These are phyloP conservation scores for Typhlichthys subterraneus DNA, from an alignment of 2,797 vertebrate species.

Conservation along the genomic window DNA sequence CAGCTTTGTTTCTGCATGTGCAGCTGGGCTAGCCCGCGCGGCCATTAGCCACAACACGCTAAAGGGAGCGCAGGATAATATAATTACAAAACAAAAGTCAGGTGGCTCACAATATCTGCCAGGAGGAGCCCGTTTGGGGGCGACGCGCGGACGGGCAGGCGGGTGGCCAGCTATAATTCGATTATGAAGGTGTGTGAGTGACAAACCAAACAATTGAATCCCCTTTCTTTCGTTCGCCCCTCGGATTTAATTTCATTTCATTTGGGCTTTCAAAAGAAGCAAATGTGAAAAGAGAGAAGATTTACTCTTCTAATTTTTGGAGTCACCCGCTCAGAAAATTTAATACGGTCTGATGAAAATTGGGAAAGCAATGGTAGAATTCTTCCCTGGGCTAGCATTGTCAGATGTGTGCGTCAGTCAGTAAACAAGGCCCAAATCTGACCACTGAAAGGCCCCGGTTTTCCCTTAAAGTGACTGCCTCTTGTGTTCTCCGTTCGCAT, in stretches of 20 bases:
- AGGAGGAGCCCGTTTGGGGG: slow-evolving; percentile 61
- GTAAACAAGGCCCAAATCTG: slow-evolving; percentile 56
- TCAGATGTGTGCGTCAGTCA: slow-evolving; percentile 38
- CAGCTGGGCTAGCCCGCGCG: slow-evolving; percentile 75
- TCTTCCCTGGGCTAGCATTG: slow-evolving; percentile 39
- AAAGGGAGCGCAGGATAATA: slow-evolving; percentile 76
- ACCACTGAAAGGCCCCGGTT: slow-evolving; percentile 33
- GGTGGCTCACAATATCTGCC: slow-evolving; percentile 71
- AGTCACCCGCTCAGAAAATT: slow-evolving; percentile 61
- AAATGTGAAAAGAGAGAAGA: slow-evolving; percentile 69
- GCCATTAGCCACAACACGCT: slow-evolving; percentile 75
- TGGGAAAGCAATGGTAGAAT: slow-evolving; percentile 32
- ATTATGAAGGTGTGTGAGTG: slow-evolving; percentile 78
- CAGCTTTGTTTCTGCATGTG: slow-evolving; percentile 82
- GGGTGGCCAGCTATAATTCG: slow-evolving; percentile 78
- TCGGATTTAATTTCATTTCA: slow-evolving; percentile 74
- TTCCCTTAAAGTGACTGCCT: slow-evolving; percentile 42
- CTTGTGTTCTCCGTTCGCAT: slow-evolving; percentile 59
- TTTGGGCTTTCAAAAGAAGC: slow-evolving; percentile 54
- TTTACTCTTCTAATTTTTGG: slow-evolving; percentile 77
- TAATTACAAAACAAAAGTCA: slow-evolving; percentile 83
- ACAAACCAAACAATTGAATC: slow-evolving; percentile 79
- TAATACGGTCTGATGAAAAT: slow-evolving; percentile 51
- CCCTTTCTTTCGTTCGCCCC: slow-evolving; percentile 70
- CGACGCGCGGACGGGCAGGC: slow-evolving; percentile 67